A percentile compares a stretch with the other conserved stretches of the same genome.
These are phyloP conservation scores for Hirtodrosophila confusa DNA, from an alignment of 2,888 invertebrate species.

Conservation along the genomic window DNA sequence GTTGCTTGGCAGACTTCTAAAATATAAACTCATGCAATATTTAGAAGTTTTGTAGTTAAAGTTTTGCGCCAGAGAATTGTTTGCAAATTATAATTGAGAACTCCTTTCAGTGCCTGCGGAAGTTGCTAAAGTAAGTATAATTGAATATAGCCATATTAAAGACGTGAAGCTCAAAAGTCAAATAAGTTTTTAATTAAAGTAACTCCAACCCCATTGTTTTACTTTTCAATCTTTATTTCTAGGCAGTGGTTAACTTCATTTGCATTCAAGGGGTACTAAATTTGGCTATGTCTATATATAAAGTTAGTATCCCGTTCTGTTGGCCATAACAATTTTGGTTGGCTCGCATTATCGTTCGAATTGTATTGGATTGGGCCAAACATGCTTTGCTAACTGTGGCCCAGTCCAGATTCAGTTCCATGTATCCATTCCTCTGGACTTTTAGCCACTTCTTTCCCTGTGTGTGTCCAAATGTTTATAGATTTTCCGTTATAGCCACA, in stretches of 20 bases:
- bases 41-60: no score
- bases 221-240: no score
- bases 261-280: slow-evolving; percentile 23
- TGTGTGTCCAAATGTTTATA: slow-evolving; percentile 54
- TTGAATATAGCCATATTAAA: no score
- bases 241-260: slow-evolving; percentile 20
- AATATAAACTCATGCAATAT: no score
- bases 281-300: slow-evolving; percentile 13
- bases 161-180: no score
- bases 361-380: slow-evolving; percentile 76
- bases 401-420: slow-evolving; percentile 43
- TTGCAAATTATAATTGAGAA: no score
- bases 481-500: slow-evolving; percentile 78
- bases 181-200: no score
- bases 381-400: slow-evolving; percentile 47
- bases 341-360: slow-evolving; percentile 73
- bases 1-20: no score
- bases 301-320: slow-evolving; percentile 33
- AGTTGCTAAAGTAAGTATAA: no score
- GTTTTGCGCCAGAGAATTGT: no score
- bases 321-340: slow-evolving; percentile 74
- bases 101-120: no score
- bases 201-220: no score
- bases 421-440: slow-evolving; percentile 45
- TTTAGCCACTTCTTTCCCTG: slow-evolving; percentile 27